These are phyloP conservation scores for Cotesia congregata DNA, from an alignment of 2,888 invertebrate species.

Conservation along the genomic window DNA sequence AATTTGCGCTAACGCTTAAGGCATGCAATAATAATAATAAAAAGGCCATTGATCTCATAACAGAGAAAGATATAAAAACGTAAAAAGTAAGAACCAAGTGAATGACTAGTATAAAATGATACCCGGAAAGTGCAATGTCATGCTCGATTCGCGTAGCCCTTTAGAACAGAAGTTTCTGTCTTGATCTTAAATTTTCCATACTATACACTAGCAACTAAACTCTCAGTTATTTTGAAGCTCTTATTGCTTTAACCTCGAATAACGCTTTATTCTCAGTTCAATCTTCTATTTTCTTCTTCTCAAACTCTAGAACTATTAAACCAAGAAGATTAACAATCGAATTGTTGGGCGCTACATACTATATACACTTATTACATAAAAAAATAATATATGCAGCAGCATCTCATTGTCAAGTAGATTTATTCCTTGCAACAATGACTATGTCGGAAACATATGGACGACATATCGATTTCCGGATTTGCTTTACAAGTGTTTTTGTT, in stretches of 20 bases:
- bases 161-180: slow-evolving; percentile 7
- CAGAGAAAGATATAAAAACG: neutral
- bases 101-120: slow-evolving; percentile 27
- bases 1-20: no score
- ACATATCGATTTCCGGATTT: slow-evolving; percentile 1
- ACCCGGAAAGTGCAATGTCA: slow-evolving; percentile 29
- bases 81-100: slow-evolving; percentile 1
- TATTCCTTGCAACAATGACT: slow-evolving; percentile 57
- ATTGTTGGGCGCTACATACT: neutral
- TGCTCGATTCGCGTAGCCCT: slow-evolving; percentile 28
- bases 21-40: slow-evolving; percentile 2
- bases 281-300: neutral
- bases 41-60: neutral
- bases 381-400: neutral
- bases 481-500: neutral
- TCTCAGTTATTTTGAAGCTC: neutral
- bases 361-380: neutral
- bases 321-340: neutral
- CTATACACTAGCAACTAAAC: neutral
- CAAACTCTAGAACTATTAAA: neutral
- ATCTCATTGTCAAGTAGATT: slow-evolving; percentile 57
- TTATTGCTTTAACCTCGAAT: neutral
- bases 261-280: neutral
- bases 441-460: slow-evolving; percentile 47
- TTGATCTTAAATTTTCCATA: neutral